A percentile compares a stretch with the other conserved stretches of the same genome.
Evolutionary conservation across 1,140 invertebrate genomes (phyloP).

Genomic region (Melitaea cinxia): DNA sequence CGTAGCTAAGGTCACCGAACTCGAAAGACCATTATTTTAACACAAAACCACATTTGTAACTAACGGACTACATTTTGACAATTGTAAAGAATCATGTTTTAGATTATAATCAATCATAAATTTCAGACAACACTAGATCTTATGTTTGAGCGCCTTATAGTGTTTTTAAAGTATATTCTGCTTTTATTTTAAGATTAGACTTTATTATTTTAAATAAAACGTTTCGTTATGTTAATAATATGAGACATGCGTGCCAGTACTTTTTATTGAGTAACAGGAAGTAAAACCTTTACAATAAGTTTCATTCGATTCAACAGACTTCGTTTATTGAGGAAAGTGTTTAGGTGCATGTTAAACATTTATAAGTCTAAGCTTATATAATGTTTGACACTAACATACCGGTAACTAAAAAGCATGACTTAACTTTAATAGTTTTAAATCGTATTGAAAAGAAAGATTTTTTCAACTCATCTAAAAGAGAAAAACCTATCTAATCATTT

Average conservation of each 20-base stretch:
- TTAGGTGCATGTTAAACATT: no score
- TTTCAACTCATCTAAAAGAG: no score
- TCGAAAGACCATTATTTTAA: slow-evolving; percentile 19
- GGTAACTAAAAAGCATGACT: no score
- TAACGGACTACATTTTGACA: slow-evolving; percentile 25
- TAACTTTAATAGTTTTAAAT: no score
- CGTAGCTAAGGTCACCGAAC: slow-evolving; percentile 20
- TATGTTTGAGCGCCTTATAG: neutral
- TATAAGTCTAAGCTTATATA: no score
- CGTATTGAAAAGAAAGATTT: no score
- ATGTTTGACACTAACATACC: no score
- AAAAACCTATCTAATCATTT: no score
- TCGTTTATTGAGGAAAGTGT: no score
- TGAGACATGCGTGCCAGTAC: neutral
- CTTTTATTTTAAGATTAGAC: neutral
- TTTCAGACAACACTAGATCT: neutral
- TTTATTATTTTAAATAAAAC: neutral
- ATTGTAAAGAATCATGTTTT: slow-evolving; percentile 17
- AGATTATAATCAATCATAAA: slow-evolving; percentile 2
- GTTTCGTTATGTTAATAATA: slow-evolving; percentile 5
- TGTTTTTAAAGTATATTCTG: neutral
- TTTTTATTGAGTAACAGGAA: neutral
- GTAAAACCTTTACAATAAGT: neutral
- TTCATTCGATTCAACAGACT: neutral
- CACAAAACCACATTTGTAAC: slow-evolving; percentile 17